Percentiles rank a stretch among this genome's conserved stretches.
These are phyloP conservation scores for Capromys pilorides DNA, from an alignment of 2,797 vertebrate species.

Conservation along the genomic window DNA sequence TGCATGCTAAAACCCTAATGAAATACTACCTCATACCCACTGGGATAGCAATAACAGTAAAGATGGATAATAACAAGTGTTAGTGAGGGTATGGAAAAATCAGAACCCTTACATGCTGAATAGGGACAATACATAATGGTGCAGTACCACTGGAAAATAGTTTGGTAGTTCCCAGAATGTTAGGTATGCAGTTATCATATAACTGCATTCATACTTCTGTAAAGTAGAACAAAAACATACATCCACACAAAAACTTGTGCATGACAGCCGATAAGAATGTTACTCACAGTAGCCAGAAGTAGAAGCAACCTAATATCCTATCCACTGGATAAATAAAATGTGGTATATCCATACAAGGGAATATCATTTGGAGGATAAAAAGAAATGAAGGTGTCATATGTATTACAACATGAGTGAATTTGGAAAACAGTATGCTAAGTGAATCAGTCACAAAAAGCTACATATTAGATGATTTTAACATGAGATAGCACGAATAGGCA, in stretches of 20 bases:
- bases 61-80: background rate
- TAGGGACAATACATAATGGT: background rate
- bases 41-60: background rate
- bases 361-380: slow-evolving; percentile 32
- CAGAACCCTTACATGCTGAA: background rate
- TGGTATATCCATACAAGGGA: background rate
- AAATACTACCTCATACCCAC: background rate
- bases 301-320: background rate
- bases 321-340: background rate
- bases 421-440: background rate
- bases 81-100: background rate
- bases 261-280: background rate
- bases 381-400: background rate
- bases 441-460: background rate
- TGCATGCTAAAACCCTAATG: background rate
- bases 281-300: background rate
- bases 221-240: background rate
- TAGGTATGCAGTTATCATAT: background rate
- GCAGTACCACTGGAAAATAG: background rate
- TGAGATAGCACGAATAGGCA: background rate
- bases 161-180: background rate
- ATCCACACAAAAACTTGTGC: background rate
- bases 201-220: too few relatives aligned
- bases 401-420: background rate
- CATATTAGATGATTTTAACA: background rate